phyloP scores from a whole-genome alignment of 2,888 invertebrate genomes.

The Drosophila differens region DNA sequence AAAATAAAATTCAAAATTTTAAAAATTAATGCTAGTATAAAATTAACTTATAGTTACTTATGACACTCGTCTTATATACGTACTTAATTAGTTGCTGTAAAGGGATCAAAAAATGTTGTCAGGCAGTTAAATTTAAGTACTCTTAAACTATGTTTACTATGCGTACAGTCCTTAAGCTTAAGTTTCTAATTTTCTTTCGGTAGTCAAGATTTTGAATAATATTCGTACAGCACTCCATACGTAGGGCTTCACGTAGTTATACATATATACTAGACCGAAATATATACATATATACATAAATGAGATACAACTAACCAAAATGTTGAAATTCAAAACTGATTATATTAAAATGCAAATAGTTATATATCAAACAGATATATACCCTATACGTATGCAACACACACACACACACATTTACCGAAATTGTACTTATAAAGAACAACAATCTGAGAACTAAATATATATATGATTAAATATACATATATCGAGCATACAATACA shows the following conservation, averaged over 20 bases:
- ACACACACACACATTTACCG: slow-evolving; percentile 22
- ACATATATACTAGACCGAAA: slow-evolving; percentile 6
- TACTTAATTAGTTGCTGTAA: slow-evolving; percentile 56
- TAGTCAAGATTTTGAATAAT: slow-evolving; percentile 29
- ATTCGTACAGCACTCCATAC: slow-evolving; percentile 39
- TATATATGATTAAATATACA: slow-evolving; percentile 12
- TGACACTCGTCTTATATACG: slow-evolving; percentile 43
- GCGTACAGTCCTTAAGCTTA: slow-evolving; percentile 10
- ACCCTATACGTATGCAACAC: slow-evolving; percentile 19
- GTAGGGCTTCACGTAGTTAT: slow-evolving; percentile 37
- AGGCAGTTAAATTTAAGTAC: slow-evolving; percentile 43
- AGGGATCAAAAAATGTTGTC: slow-evolving; percentile 66
- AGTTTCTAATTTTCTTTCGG: slow-evolving; percentile 11
- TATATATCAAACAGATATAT: slow-evolving; percentile 14
- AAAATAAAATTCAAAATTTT: slow-evolving; percentile 6
- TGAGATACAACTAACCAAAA: slow-evolving; percentile 33
- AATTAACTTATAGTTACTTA: slow-evolving; percentile 20
- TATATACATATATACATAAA: background rate
- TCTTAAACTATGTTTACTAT: slow-evolving; percentile 46
- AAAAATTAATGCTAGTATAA: slow-evolving; percentile 9
- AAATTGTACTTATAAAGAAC: slow-evolving; percentile 37
- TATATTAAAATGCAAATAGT: slow-evolving; percentile 20
- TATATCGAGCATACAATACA: slow-evolving; percentile 17
- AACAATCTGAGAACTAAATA: slow-evolving; percentile 40
- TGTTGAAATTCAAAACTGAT: slow-evolving; percentile 43